phyloP scores from a whole-genome alignment of 1,140 invertebrate species.

The Coelopa frigida region DNA sequence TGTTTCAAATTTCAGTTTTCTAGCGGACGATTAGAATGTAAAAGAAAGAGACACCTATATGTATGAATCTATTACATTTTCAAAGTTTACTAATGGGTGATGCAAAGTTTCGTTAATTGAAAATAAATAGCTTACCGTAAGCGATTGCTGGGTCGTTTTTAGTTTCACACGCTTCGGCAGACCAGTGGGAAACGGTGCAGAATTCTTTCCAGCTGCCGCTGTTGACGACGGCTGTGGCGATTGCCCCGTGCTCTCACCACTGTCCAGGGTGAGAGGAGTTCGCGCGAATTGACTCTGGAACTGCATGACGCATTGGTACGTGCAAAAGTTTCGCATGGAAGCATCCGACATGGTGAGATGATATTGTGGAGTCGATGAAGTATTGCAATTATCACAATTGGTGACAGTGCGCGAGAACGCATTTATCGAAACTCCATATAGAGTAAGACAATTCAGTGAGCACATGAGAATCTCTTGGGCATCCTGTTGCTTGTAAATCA shows the following conservation, averaged over 20 bases:
- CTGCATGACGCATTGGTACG: constrained; percentile 79
- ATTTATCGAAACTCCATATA: constrained; percentile 70
- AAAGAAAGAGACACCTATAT: too few species aligned
- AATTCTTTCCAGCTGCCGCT: constrained; percentile 16
- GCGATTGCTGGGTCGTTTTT: constrained; percentile 15
- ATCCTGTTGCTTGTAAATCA: constrained; percentile 73
- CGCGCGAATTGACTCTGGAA: constrained; percentile 73
- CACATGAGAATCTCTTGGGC: constrained; percentile 72
- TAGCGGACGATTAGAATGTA: too few species aligned
- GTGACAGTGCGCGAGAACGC: constrained; percentile 62
- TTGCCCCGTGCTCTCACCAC: constrained; percentile 21
- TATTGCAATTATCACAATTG: constrained; percentile 75
- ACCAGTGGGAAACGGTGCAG: constrained; percentile 43
- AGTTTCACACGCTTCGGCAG: constrained; percentile 41
- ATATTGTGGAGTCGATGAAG: constrained; percentile 71
- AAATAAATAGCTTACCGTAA: too few species aligned
- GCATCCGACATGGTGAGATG: constrained; percentile 90
- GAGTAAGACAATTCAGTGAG: constrained; percentile 81
- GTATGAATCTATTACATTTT: too few species aligned
- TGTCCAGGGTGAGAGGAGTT: constrained; percentile 44
- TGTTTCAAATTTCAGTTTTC: too few species aligned
- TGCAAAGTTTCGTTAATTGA: too few species aligned
- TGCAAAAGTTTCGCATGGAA: constrained; percentile 83
- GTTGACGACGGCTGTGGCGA: constrained; percentile 14
- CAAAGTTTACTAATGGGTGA: too few species aligned